These are phyloP conservation scores for Gortyna flavago DNA, from an alignment of 2,888 invertebrate species.

Conservation along the genomic window DNA sequence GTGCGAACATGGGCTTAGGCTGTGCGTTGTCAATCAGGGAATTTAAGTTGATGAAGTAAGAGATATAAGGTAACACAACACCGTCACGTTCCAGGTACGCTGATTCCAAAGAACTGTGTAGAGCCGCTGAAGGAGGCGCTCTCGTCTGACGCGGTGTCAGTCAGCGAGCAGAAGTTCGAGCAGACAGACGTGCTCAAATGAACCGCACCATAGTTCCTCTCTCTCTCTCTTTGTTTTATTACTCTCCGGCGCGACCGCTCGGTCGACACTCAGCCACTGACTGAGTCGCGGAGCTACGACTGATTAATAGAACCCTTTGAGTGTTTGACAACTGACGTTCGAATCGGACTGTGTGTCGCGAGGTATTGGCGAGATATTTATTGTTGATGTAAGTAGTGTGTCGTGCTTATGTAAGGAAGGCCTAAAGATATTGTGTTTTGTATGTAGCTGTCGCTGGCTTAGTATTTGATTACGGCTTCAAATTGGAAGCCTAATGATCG, in stretches of 20 bases:
- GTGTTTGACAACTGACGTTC: slow-evolving; percentile 54
- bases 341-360: slow-evolving; percentile 54
- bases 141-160: slow-evolving; percentile 95
- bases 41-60: not conserved
- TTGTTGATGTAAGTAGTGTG: slow-evolving; percentile 24
- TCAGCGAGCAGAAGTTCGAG: slow-evolving; percentile 92
- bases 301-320: slow-evolving; percentile 64
- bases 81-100: slow-evolving; percentile 91
- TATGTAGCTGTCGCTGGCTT: slow-evolving; percentile 7
- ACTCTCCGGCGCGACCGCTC: slow-evolving; percentile 41
- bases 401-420: slow-evolving; percentile 22
- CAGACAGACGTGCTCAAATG: slow-evolving; percentile 79
- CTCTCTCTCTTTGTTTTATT: slow-evolving; percentile 68
- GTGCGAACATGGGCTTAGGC: no score
- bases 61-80: slow-evolving; percentile 1
- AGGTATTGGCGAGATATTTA: slow-evolving; percentile 9
- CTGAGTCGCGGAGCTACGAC: slow-evolving; percentile 56
- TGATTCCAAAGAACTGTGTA: slow-evolving; percentile 97
- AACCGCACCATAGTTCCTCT: slow-evolving; percentile 72
- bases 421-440: slow-evolving; percentile 39
- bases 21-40: not conserved
- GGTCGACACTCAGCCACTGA: slow-evolving; percentile 36
- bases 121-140: slow-evolving; percentile 94
- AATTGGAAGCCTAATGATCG: slow-evolving; percentile 5
- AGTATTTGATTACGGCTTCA: slow-evolving; percentile 3